Conservation (phyloP, 2,888 invertebrate genomes). For the Lepidochrysops patricia region DNA sequence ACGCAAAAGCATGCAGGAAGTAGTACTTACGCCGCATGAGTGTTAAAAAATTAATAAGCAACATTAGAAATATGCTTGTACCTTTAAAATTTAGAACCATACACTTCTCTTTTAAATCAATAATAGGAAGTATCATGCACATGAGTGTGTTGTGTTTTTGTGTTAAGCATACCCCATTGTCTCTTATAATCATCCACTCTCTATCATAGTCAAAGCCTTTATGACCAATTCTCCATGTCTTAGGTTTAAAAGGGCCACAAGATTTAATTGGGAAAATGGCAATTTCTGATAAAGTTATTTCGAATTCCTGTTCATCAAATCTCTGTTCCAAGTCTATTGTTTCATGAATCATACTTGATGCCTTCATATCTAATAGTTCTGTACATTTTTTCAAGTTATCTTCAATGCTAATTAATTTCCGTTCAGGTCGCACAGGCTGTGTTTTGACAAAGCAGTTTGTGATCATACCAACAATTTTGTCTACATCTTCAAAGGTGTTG, state of each 20-base stretch:
- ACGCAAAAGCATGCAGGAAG: no score
- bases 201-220: conserved; percentile 92
- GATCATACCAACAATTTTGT: conserved; percentile 82
- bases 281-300: conserved; percentile 43
- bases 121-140: conserved; percentile 83
- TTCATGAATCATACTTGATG: neutral
- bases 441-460: conserved; percentile 80
- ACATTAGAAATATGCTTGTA: no score
- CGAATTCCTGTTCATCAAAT: conserved; percentile 26
- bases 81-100: conserved; percentile 78
- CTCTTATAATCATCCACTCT: conserved; percentile 93
- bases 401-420: conserved; percentile 31
- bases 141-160: conserved; percentile 89
- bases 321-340: conserved; percentile 22
- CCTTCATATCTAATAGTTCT: conserved; percentile 13
- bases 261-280: conserved; percentile 92
- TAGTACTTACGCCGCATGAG: no score
- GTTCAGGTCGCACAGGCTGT: conserved; percentile 40
- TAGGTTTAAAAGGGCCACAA: conserved; percentile 84
- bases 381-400: conserved; percentile 14
- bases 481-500: conserved; percentile 83
- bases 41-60: no score
- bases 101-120: conserved; percentile 74
- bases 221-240: conserved; percentile 80
- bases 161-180: conserved; percentile 87